These are phyloP conservation scores for Macrochelys suwanniensis DNA, from an alignment of 2,797 vertebrate genomes.

Conservation along the genomic window DNA sequence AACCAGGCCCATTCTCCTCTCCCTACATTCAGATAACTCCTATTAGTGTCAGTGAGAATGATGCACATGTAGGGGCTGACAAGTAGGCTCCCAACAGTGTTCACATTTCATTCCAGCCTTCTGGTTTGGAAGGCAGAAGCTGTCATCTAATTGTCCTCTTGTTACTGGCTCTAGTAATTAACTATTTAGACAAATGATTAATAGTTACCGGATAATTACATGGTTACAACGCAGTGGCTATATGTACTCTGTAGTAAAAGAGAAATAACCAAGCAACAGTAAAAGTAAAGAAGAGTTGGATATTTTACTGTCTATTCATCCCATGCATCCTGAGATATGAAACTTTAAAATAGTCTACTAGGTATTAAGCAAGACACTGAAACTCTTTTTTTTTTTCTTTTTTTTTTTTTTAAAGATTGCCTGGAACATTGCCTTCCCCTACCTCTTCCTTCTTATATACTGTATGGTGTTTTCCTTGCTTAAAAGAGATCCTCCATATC, in stretches of 20 bases:
- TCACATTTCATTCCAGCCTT: not conserved
- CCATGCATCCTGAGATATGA: not conserved
- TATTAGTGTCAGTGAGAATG: not conserved
- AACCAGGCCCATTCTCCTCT: not conserved
- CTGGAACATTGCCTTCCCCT: not conserved
- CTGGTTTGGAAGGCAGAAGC: not conserved
- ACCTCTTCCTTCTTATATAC: not conserved
- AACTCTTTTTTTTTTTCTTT: not conserved
- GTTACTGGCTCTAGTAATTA: not conserved
- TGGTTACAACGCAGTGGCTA: not conserved
- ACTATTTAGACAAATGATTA: not conserved
- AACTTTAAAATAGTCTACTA: not conserved
- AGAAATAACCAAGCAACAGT: not conserved
- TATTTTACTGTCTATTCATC: not conserved
- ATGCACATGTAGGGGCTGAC: not conserved
- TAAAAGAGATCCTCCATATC: slow-evolving; percentile 21
- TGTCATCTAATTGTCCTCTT: not conserved
- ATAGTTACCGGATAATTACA: not conserved
- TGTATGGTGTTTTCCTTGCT: not conserved
- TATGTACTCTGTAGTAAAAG: not conserved
- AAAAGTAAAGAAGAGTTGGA: not conserved
- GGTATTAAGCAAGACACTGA: not conserved
- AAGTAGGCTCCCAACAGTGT: not conserved
- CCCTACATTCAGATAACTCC: not conserved
- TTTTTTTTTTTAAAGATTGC: not conserved